A percentile compares a stretch with the other conserved stretches of the same genome.
Conservation (phyloP, 2,113 vertebrate genomes). For the Paracanthobrama guichenoti region DNA sequence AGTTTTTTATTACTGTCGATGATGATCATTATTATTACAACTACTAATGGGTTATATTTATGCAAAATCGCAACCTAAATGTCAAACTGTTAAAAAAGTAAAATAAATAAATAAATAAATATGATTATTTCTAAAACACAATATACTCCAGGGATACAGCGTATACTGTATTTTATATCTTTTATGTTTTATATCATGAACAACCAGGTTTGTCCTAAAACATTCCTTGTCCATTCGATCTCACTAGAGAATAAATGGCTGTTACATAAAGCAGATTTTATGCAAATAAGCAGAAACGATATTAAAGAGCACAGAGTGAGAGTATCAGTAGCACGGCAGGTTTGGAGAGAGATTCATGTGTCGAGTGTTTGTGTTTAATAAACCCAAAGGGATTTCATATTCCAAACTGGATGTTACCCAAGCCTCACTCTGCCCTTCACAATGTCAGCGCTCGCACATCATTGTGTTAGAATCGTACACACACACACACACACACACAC, state of each 20-base stretch:
- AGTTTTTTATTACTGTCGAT: no score
- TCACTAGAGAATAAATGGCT: background rate
- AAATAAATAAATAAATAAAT: no score
- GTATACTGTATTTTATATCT: no score
- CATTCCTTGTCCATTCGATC: no score
- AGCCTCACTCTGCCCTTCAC: constrained; percentile 6
- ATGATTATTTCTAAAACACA: no score
- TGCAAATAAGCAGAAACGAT: background rate
- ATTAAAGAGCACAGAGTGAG: background rate
- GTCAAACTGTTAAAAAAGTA: no score
- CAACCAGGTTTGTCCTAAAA: no score
- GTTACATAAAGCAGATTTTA: background rate
- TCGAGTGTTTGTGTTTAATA: constrained; percentile 9
- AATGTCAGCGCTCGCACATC: background rate
- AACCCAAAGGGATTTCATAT: constrained; percentile 29
- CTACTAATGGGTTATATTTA: background rate
- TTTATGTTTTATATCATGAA: no score
- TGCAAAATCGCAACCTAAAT: background rate
- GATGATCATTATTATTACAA: no score
- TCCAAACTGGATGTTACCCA: constrained; percentile 11
- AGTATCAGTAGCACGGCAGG: background rate
- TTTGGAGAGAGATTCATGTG: background rate
- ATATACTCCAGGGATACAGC: no score
- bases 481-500: constrained; percentile 41
- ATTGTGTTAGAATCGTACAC: background rate